Evolutionary conservation across 2,888 invertebrate genomes (phyloP), one percentile per base, ranked within the genome.

Genomic region (Lycophotia porphyrea): DNA sequence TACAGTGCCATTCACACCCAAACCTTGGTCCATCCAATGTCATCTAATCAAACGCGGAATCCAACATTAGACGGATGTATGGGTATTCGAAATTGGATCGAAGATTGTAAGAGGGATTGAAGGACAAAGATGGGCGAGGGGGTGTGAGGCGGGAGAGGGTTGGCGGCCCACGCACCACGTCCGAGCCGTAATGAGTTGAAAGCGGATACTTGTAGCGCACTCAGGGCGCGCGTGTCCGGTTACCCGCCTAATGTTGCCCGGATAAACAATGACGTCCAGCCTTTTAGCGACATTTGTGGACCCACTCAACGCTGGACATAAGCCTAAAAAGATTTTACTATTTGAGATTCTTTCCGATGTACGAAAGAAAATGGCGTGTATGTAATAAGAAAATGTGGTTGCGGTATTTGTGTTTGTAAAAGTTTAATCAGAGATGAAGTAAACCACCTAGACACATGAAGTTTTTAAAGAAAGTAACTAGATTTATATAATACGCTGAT

Each of bases 141-240:
- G 88, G 91, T 90, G 69, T 66, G 81, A 55, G 88, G 89, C 87
- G 87, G 78, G 89, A 87, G 83, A 84, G 87, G 88, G 88, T 85
- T 81, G 78, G 87, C 89, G 85, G 91, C 95, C 95, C 95, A 96
- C 96, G 96, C 95, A 95, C 95, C 95, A 95, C 96, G 96, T 96
- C 95, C 95, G 94, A 93, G 90, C 95, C 93, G 95, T 96, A 96
- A 96, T 96, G 96, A 96, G 96, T 96, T 96, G 96, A 96, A 96
- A 96, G 96, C 96, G 95, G 96, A 96, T 96, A 96, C 96, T 96
- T 96, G 96, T 96, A 96, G 95, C 96, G 96, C 96, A 96, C 96
- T 96, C 96, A 96, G 94, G 92, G 92, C 94, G 96, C 93, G 95
- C 96, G 96, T 96, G 96, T 96, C 96, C 96, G 96, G 96, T 96